A percentile compares a stretch with the other conserved stretches of the same genome.
Evolutionary conservation across 2,113 vertebrate genomes (phyloP).

Genomic region (Camelus dromedarius): DNA sequence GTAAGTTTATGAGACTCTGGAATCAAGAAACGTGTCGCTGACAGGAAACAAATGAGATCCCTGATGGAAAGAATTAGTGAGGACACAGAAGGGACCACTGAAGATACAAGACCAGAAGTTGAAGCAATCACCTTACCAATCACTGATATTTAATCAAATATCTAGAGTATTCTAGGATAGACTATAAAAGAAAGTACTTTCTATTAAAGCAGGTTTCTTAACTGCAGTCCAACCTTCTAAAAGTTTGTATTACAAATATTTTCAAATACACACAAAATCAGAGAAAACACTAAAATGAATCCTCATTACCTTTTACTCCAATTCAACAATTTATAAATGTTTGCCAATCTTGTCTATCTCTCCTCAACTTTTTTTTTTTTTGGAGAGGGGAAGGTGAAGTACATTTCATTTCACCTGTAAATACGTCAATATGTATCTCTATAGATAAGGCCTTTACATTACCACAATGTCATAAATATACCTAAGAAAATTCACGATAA

Average conservation of each 20-base stretch:
- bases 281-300: constrained; percentile 23
- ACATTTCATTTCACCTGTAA: constrained; percentile 7
- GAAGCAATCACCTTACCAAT: background rate
- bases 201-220: background rate
- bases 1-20: background rate
- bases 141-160: constrained; percentile 1
- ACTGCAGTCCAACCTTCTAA: background rate
- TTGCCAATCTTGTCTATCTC: background rate
- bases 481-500: constrained; percentile 28
- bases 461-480: background rate
- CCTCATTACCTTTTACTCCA: background rate
- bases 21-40: background rate
- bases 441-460: background rate
- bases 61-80: background rate
- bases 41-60: background rate
- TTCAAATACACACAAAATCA: constrained; percentile 20
- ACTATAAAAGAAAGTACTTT: background rate
- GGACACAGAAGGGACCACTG: background rate
- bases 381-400: accelerated
- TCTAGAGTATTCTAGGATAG: background rate
- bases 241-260: background rate
- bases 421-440: constrained; percentile 8
- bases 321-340: background rate
- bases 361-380: background rate
- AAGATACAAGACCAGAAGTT: background rate